Conservation (phyloP, 2,797 vertebrate species). For the Poecilia picta region DNA sequence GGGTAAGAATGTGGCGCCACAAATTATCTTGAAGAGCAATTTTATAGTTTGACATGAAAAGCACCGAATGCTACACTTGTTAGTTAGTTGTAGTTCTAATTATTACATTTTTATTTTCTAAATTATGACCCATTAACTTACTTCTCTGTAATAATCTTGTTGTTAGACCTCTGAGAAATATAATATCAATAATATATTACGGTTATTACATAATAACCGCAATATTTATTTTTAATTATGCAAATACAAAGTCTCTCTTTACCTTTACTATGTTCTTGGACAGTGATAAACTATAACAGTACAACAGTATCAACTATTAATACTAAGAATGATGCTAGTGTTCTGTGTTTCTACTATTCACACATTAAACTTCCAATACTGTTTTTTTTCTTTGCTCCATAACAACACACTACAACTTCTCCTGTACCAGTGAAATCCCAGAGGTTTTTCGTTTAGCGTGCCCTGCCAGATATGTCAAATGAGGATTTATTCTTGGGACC, state of each 20-base stretch:
- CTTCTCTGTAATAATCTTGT: not conserved
- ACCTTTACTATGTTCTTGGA: not conserved
- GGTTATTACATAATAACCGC: no score
- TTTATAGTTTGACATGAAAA: not conserved
- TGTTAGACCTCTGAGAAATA: not conserved
- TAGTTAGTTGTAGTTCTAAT: not conserved
- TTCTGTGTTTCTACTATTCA: not conserved
- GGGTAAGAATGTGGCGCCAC: conserved; percentile 16
- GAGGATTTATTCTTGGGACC: not conserved
- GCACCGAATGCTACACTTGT: not conserved
- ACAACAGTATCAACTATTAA: not conserved
- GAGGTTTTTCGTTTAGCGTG: not conserved
- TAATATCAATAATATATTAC: no score
- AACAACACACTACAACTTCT: not conserved
- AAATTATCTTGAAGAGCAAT: not conserved
- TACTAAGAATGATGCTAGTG: no score
- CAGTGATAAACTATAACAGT: no score
- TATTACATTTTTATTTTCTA: not conserved
- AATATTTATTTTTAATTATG: no score
- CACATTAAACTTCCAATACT: not conserved
- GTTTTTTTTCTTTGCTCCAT: not conserved
- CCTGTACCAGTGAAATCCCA: not conserved
- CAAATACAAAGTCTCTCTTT: not conserved
- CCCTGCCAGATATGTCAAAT: not conserved
- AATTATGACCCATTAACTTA: not conserved